These are phyloP conservation scores for Pammene aurita DNA, from an alignment of 2,888 invertebrate species.

Conservation along the genomic window DNA sequence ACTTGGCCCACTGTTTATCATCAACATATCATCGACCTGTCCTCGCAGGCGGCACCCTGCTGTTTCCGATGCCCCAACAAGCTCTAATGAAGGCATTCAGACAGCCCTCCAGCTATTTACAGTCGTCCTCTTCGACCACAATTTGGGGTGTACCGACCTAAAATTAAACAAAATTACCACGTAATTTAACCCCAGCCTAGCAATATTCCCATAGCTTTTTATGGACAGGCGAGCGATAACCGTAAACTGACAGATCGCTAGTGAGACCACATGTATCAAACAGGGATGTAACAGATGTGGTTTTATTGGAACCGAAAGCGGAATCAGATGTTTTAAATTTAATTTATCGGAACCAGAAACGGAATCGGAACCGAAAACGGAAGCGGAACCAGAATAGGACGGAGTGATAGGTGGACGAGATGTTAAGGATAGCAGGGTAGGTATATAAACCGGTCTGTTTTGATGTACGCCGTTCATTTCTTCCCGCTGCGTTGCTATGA, in stretches of 20 bases:
- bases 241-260: neutral
- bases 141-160: constrained; percentile 27
- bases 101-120: constrained; percentile 36
- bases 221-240: neutral
- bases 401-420: too few species aligned
- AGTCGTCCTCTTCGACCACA: constrained; percentile 21
- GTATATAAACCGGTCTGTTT: too few species aligned
- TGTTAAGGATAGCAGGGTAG: too few species aligned
- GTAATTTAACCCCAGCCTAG: constrained; percentile 21
- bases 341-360: too few species aligned
- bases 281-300: too few species aligned
- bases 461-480: too few species aligned
- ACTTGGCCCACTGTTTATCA: constrained; percentile 6
- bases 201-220: neutral
- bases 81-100: constrained; percentile 34
- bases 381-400: too few species aligned
- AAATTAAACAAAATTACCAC: constrained; percentile 35
- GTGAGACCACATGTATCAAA: too few species aligned
- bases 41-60: constrained; percentile 16
- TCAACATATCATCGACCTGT: neutral
- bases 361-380: too few species aligned
- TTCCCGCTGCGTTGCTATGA: too few species aligned
- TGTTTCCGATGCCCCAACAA: constrained; percentile 18
- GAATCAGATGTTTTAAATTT: too few species aligned
- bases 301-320: too few species aligned